Percentiles rank a stretch among this genome's conserved stretches.
Evolutionary conservation across 2,113 vertebrate genomes (phyloP).

Genomic region (Thomomys bottae): DNA sequence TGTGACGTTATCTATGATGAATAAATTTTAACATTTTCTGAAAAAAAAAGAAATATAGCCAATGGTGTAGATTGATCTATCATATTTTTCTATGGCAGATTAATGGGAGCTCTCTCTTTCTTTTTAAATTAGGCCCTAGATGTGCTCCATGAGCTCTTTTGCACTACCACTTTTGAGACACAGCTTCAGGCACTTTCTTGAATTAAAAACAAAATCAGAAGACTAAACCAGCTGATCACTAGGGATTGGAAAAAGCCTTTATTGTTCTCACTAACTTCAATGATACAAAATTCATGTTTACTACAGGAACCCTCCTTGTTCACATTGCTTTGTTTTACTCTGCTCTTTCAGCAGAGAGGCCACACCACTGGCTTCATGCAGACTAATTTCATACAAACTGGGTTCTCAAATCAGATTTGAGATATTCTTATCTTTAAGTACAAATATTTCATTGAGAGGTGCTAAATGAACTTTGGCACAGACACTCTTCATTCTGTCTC

Average conservation of each 20-base stretch:
- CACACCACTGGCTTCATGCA: background rate
- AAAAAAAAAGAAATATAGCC: background rate
- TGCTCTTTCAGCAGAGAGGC: background rate
- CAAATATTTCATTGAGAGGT: background rate
- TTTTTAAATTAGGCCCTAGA: too few species aligned
- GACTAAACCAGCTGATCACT: background rate
- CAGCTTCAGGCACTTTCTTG: background rate
- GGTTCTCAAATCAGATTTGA: background rate
- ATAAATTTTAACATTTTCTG: conserved; percentile 78
- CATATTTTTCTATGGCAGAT: background rate
- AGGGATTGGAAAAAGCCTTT: background rate
- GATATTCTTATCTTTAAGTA: background rate
- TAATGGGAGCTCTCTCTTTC: background rate
- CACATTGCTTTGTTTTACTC: background rate
- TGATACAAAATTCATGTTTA: background rate
- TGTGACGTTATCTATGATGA: conserved; percentile 73
- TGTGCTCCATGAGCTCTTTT: too few species aligned
- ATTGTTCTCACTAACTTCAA: background rate
- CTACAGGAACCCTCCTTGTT: background rate
- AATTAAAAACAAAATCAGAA: background rate
- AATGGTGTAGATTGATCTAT: background rate
- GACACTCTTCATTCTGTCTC: background rate
- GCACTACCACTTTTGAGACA: too few species aligned
- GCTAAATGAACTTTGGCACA: background rate
- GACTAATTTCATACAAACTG: background rate